Conservation (phyloP, 2,113 vertebrate species). For the Lathamus discolor region DNA sequence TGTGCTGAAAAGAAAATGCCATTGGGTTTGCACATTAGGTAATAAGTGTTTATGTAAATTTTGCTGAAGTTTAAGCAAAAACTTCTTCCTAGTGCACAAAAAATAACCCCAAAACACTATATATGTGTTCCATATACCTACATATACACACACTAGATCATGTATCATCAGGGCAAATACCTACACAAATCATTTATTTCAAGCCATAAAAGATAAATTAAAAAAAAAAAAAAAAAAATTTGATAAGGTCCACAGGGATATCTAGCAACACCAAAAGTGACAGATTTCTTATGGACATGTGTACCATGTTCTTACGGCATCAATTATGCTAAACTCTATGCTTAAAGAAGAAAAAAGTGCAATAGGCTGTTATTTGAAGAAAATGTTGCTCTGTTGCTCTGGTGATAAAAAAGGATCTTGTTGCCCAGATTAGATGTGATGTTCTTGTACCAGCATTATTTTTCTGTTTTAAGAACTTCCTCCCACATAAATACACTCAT, state of each 20-base stretch:
- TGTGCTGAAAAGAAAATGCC: background rate
- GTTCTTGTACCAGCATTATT: background rate
- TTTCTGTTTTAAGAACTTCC: background rate
- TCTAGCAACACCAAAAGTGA: background rate
- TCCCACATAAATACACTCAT: background rate
- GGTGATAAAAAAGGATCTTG: background rate
- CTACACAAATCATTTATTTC: background rate
- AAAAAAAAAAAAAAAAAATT: background rate
- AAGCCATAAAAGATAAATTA: background rate
- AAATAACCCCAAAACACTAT: background rate
- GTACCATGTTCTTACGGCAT: background rate
- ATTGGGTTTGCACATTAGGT: background rate
- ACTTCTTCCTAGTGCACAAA: background rate
- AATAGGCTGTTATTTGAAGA: background rate
- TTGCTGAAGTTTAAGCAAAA: background rate
- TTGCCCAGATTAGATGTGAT: background rate
- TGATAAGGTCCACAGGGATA: background rate
- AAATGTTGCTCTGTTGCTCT: background rate
- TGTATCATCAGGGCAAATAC: background rate
- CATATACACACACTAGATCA: background rate
- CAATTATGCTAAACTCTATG: background rate
- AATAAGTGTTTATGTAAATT: background rate
- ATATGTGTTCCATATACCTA: background rate
- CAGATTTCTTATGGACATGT: background rate
- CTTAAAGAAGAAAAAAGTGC: background rate